Evolutionary conservation across 2,888 invertebrate species (phyloP), one percentile per base, ranked within the genome.

Genomic region (Drosophila stalkeri): DNA sequence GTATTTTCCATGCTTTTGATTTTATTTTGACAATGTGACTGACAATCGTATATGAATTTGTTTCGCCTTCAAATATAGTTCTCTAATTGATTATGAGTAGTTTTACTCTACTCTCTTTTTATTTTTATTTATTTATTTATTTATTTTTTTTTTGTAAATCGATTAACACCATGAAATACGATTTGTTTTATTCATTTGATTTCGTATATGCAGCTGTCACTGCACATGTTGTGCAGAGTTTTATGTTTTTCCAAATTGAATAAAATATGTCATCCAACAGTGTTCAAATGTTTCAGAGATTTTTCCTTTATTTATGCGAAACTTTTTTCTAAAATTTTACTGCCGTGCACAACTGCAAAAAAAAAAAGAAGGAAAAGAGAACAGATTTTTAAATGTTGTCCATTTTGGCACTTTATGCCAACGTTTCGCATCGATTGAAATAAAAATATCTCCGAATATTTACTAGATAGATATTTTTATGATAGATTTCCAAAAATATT

Each of bases 231-330:
- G 27, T 62, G n/a, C 43, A 46, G n/a, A 46, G 43, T 49, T 65
- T 51, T 41, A 43, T 63, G 44, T 11, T 49, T 59, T 56, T 35
- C 44, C 52, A 78, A 78, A 79, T 78, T 68, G 65, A 78, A 79
- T 78, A 49, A 75, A 67, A 75, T 20, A 51, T 35, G 39, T 35
- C 60, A 68, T 27, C 43, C 27, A 43, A 44, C 43, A 64, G 23
- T 74, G 66, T 51, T 57, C 51, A 57, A 57, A 54, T 75, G 18
- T 60, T 67, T 63, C 44, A 62, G 59, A 62, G 31, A 35, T 63
- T 41, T 63, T 49, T 20, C 23, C 18, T 35, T 47, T 67, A 37
- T 65, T 51, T 51, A 20, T 33, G 2, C 16, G 31, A 44, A 61
- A 18, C 35, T 27, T 27, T 14, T 14, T 52, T 4, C 23, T 35